These are phyloP conservation scores for Drosophila subquinaria DNA, from an alignment of 2,888 invertebrate species.

Conservation along the genomic window DNA sequence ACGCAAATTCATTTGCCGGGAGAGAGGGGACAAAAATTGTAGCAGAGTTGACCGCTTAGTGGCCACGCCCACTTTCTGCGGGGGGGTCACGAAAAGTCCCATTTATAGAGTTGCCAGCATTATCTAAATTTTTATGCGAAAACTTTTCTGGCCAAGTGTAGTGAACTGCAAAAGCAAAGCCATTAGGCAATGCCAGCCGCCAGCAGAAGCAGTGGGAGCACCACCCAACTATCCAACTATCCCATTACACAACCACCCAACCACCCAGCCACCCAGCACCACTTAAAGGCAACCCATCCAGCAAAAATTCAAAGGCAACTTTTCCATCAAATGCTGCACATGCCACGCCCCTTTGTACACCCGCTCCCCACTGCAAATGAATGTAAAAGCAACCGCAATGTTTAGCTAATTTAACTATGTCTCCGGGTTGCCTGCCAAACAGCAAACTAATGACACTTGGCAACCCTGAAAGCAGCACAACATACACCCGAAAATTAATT, in stretches of 20 bases:
- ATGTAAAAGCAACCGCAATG: slow-evolving; percentile 66
- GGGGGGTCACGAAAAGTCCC: slow-evolving; percentile 9
- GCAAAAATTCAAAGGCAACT: slow-evolving; percentile 35
- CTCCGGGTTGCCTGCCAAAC: slow-evolving; percentile 69
- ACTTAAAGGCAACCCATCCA: not conserved
- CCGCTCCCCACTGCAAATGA: slow-evolving; percentile 6
- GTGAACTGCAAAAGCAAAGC: slow-evolving; percentile 77
- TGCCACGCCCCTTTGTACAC: not conserved
- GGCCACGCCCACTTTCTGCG: slow-evolving; percentile 60
- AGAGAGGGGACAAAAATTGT: slow-evolving; percentile 6
- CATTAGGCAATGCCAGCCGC: slow-evolving; percentile 46
- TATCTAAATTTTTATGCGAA: slow-evolving; percentile 78
- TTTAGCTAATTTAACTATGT: slow-evolving; percentile 81
- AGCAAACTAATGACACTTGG: slow-evolving; percentile 77
- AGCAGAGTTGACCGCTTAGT: slow-evolving; percentile 31
- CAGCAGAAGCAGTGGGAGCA: slow-evolving; percentile 9
- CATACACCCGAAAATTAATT: slow-evolving; percentile 70
- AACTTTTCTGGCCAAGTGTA: slow-evolving; percentile 70
- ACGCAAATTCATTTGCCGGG: slow-evolving; percentile 35
- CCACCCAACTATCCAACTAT: slow-evolving; percentile 1
- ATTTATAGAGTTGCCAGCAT: slow-evolving; percentile 48
- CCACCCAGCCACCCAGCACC: not conserved
- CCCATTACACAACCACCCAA: not conserved
- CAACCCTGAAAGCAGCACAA: slow-evolving; percentile 62
- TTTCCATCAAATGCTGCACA: slow-evolving; percentile 49